Base-by-base conservation (phyloP, 2,113 vertebrate genomes). In the Psammodynastes pulverulentus region DNA sequence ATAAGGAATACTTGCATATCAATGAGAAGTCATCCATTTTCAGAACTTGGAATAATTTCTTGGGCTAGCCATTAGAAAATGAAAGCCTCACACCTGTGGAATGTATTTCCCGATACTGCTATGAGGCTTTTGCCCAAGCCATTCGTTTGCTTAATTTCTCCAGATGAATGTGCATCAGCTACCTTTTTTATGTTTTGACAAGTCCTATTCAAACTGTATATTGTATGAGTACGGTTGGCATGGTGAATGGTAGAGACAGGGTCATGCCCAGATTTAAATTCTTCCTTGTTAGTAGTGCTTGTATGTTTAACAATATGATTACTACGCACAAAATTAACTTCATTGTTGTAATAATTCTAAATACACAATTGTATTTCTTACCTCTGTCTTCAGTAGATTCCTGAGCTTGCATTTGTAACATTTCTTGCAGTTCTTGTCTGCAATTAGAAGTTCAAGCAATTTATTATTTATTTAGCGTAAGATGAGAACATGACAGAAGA, bases 361-460 rank as follows among this genome's bases (percentile, higher is more conserved):
- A 91, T 9, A 89, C 39, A 49, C 4, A 1, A 13, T 19, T 86
- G 46, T 29, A 95, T n/a, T 56, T 26, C 95, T 88, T 95, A 91
- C 85, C n/a, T 94, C 97, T 96, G 29, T 95, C 96, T 1, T 53
- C 92, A 79, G 96, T 90, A 85, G 86, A 51, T 24, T 96, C 89
- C 39, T 97, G 95, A 92, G 96, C 93, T 90, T 97, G 92, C 43
- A 94, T 19, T 90, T 26, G 90, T 62, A 96, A 84, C 86, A 94
- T 91, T 90, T 97, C 97, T 91, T 97, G 92, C n/a, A 93, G 91
- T 72, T 87, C 92, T 95, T 34, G 94, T 93, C 98, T 98, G 96
- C 91, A 97, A 97, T 89, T 17, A 84, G 91, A 96, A 97, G 9
- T 91, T 26, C 88, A 67, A 34, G 62, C 29, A 67, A 67, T 67